phyloP scores from a whole-genome alignment of 2,113 vertebrate genomes.

The Corydoras sp. region DNA sequence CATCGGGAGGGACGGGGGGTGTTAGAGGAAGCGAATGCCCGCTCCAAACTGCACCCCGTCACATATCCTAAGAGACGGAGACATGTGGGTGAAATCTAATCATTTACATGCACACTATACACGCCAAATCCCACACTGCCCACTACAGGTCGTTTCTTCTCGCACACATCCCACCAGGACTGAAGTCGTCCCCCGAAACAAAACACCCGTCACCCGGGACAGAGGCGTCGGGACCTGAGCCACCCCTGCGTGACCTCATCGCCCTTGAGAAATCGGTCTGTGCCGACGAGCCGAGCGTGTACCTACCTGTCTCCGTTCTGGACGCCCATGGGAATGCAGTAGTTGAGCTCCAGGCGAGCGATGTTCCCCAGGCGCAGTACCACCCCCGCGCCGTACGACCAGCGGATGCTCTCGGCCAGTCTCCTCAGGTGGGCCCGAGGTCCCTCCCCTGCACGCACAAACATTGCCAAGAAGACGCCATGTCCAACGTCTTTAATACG shows the following conservation, averaged over 20 bases:
- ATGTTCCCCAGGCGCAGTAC: slow-evolving; percentile 93
- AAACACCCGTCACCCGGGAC: too few species aligned
- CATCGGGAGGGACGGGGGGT: not conserved
- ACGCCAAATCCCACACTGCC: too few species aligned
- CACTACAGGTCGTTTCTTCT: too few species aligned
- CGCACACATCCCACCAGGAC: too few species aligned
- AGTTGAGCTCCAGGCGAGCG: slow-evolving; percentile 90
- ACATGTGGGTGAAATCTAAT: not conserved
- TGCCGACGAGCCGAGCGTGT: not conserved
- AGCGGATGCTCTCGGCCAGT: slow-evolving; percentile 86
- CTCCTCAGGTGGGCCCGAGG: slow-evolving; percentile 81
- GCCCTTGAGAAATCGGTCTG: too few species aligned
- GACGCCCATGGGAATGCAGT: slow-evolving; percentile 96
- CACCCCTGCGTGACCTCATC: too few species aligned
- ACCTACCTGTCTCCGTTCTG: slow-evolving; percentile 95
- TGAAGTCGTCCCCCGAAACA: too few species aligned
- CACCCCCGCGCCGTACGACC: slow-evolving; percentile 88
- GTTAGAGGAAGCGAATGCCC: slow-evolving; percentile 89
- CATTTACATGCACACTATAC: too few species aligned
- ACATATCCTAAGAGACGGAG: slow-evolving; percentile 73
- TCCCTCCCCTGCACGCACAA: slow-evolving; percentile 74
- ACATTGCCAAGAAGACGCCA: not conserved
- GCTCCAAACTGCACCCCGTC: slow-evolving; percentile 95
- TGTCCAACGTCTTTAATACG: too few species aligned
- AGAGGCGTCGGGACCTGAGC: too few species aligned